Conservation (phyloP, 2,888 invertebrate species). For the Ormyrus pomaceus region DNA sequence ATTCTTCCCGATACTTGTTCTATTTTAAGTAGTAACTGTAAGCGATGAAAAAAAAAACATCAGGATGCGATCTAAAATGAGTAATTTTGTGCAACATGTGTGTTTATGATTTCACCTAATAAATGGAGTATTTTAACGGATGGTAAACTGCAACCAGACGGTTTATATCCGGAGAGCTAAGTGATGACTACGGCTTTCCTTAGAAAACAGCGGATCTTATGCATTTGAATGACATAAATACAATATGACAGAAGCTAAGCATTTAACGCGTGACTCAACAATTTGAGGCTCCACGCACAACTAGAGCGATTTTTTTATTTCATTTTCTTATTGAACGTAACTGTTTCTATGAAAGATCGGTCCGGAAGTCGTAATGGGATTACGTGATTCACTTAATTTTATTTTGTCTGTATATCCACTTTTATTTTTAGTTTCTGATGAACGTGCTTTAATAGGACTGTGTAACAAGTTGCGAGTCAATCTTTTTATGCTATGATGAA, state of each 20-base stretch:
- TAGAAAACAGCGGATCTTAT: slow-evolving; percentile 19
- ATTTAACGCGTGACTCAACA: slow-evolving; percentile 18
- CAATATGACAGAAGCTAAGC: slow-evolving; percentile 26
- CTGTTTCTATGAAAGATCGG: too few relatives aligned
- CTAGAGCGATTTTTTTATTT: too few relatives aligned
- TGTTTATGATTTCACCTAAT: slow-evolving; percentile 34
- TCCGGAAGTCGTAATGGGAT: too few relatives aligned
- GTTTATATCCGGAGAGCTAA: slow-evolving; percentile 30
- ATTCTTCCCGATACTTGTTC: too few relatives aligned
- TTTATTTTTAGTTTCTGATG: too few relatives aligned
- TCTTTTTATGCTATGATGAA: neutral
- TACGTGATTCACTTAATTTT: too few relatives aligned
- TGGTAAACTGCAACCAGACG: slow-evolving; percentile 18
- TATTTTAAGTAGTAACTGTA: too few relatives aligned
- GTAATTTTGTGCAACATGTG: slow-evolving; percentile 24
- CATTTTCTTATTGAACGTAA: too few relatives aligned
- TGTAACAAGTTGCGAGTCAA: too few relatives aligned
- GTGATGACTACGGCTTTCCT: slow-evolving; percentile 40
- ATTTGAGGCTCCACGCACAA: neutral
- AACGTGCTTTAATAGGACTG: neutral
- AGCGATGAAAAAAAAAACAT: neutral
- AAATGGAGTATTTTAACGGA: slow-evolving; percentile 11
- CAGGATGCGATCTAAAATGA: neutral
- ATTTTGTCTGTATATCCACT: too few relatives aligned
- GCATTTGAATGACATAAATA: slow-evolving; percentile 35